Evolutionary conservation across 2,888 invertebrate genomes (phyloP), one percentile per base, ranked within the genome.

Genomic region (Oscheius sp.): DNA sequence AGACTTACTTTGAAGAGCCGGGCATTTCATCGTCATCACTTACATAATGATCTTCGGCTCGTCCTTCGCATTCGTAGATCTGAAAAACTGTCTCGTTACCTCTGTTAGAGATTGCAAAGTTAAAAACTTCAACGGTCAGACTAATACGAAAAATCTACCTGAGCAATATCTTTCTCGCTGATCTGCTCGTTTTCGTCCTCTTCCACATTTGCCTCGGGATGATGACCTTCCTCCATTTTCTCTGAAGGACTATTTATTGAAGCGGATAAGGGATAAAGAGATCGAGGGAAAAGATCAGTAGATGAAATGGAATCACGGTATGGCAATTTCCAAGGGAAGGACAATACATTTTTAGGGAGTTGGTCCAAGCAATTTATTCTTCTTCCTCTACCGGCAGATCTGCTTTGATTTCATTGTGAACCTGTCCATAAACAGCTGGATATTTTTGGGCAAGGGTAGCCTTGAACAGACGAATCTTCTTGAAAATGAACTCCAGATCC

Each of bases 401-500:
- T 1, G 68, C 35, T 37, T 55, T 53, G 33, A 68, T 35, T 51
- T 66, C 66, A 11, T 66, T 53, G 9, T 33, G n/a, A 13, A 68
- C 82, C 74, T 81, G 68, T 21, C 63, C 75, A 71, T 86, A 87
- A 33, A 83, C 72, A 7, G 83, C 80, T 7, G 87, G 87, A 75
- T 87, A 83, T 51, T 82, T 81, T 11, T 75, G 74, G 10, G 86
- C 81, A 42, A 87, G 72, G n/a, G 79, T 72, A 13, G 80, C 77
- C 57, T 87, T 87, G 77, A 87, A 84, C 65, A 65, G 70, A 7
- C 95, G 92, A 73, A 98, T 95, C 89, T 96, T 94, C 88, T 94
- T 94, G 89, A 97, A 98, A 84, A 98, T 94, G 85, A 93, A 94
- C 89, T 98, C 96, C 74, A 98, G 91, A 90, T 98, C 98, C 88